Evolutionary conservation across 2,113 vertebrate species (phyloP), one percentile per base, ranked within the genome.

Genomic region (Forbesichthys agassizii): DNA sequence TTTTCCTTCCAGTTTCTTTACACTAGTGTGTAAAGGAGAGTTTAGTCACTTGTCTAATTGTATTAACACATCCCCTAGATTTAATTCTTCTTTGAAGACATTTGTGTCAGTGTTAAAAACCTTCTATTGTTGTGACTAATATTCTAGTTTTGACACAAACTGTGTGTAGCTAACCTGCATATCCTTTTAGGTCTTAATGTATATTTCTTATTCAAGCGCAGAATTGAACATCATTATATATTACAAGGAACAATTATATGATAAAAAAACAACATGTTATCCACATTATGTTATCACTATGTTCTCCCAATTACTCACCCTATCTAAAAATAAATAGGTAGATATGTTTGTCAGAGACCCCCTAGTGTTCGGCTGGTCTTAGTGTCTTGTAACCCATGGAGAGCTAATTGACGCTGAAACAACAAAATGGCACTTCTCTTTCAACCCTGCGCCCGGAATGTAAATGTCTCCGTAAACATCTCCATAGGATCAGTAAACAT

Each of bases 371-470:
- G 49, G 79, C 49, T 52, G 73, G 14, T 73, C 51, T 74, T 60
- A 51, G 71, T 64, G 78, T 74, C 69, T 78, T 80, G 77, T 81
- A 74, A 66, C 66, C 66, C 69, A 1, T 6, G 2, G 56, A 70
- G 69, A 79, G 56, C 75, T 71, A 78, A 82, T 77, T 84, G 66
- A 71, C 86, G 75, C 74, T 63, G 36, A 67, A 6, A 61, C 69
- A 69, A 66, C 77, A 78, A 48, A 62, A 68, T 48, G 53, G 68
- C 80, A 69, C 58, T 5, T 66, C 57, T 69, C 48, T 65, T 11
- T 42, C 59, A 75, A 46, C 59, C 11, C 67, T 63, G 48, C 16
- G 16, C 33, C 62, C 65, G 63, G 16, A 78, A 13, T 71, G 63
- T 55, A 53, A 75, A 33, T 70, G 65, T 55, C 1, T 9, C 9